These are phyloP conservation scores for Parauchenoglanis punctatus DNA, from an alignment of 2,797 vertebrate genomes.

Conservation along the genomic window DNA sequence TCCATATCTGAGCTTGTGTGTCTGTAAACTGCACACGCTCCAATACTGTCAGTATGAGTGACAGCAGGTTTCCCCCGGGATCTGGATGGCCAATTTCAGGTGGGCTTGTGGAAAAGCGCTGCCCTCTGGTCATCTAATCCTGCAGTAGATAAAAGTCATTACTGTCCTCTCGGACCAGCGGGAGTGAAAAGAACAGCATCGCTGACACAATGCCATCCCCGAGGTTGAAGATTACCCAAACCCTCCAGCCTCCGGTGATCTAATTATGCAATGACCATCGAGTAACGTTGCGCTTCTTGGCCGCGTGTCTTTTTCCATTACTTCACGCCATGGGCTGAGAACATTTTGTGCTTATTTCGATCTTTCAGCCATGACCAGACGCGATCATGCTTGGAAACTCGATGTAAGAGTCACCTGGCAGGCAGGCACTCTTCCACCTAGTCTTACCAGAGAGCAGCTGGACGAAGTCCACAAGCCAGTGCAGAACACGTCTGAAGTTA, in stretches of 20 bases:
- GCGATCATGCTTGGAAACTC: conserved; percentile 37
- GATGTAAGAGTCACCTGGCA: conserved; percentile 24
- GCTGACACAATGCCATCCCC: conserved; percentile 24
- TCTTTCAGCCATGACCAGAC: conserved; percentile 39
- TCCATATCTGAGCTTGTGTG: neutral
- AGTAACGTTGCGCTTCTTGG: conserved; percentile 35
- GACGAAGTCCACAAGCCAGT: conserved; percentile 28
- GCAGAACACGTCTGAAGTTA: neutral
- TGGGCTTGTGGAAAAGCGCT: conserved; percentile 51
- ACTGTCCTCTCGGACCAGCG: conserved; percentile 18
- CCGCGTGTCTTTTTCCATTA: conserved; percentile 48
- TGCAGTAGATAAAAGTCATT: conserved; percentile 59
- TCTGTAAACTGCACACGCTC: conserved; percentile 16
- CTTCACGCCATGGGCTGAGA: conserved; percentile 26
- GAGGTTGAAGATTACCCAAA: conserved; percentile 49
- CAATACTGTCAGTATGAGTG: conserved; percentile 41
- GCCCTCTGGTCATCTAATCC: conserved; percentile 54
- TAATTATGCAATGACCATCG: conserved; percentile 47
- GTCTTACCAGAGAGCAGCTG: conserved; percentile 37
- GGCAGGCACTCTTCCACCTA: conserved; percentile 32
- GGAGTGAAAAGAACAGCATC: conserved; percentile 33
- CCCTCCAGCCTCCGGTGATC: conserved; percentile 41
- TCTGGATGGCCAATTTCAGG: conserved; percentile 55
- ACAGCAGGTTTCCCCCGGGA: conserved; percentile 36
- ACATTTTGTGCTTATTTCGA: conserved; percentile 36